Conservation (phyloP, 2,797 vertebrate species). For the Rhinogobio ventralis region DNA sequence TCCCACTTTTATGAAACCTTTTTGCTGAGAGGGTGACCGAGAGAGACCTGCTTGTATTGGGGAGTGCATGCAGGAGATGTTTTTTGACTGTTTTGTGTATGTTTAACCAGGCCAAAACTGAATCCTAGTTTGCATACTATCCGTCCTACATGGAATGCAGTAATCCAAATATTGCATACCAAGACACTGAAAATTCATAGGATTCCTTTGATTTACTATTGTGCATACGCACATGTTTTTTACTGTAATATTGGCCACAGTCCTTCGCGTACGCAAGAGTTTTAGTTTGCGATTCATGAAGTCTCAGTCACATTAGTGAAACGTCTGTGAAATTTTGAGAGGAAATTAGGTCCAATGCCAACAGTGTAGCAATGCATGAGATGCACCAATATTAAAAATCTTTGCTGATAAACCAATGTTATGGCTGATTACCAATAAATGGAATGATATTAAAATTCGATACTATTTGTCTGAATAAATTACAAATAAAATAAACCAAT, state of each 20-base stretch:
- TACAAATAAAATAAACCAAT: not conserved
- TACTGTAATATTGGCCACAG: not conserved
- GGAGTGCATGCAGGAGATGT: not conserved
- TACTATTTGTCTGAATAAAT: not conserved
- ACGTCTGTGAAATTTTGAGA: not conserved
- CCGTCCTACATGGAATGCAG: not conserved
- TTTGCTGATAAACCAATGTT: not conserved
- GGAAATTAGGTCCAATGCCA: not conserved
- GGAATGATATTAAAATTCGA: not conserved
- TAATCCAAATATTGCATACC: not conserved
- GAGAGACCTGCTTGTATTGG: not conserved
- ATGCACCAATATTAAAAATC: not conserved
- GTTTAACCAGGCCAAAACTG: not conserved
- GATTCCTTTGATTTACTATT: not conserved
- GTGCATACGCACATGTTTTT: not conserved
- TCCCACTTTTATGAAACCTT: constrained; percentile 25
- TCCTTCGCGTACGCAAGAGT: not conserved
- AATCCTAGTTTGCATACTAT: not conserved
- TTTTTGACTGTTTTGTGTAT: not conserved
- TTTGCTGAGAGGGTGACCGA: constrained; percentile 16
- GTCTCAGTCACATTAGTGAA: not conserved
- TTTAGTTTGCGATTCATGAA: not conserved
- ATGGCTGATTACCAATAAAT: not conserved
- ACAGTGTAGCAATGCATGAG: not conserved
- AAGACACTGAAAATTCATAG: not conserved